Conservation (phyloP, 1,140 invertebrate genomes). For the Himalopsyche phryganea region DNA sequence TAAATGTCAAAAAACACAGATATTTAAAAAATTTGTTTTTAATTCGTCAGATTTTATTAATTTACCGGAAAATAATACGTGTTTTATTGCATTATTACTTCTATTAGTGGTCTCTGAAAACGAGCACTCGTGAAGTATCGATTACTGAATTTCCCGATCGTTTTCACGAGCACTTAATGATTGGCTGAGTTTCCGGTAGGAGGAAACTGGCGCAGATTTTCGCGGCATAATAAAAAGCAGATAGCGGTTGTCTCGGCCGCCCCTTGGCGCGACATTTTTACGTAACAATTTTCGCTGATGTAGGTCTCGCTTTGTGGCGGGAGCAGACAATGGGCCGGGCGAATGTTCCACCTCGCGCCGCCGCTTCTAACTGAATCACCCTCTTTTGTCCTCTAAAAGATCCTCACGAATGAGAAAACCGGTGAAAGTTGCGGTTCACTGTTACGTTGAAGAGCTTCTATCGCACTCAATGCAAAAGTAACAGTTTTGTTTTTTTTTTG, state of each 20-base stretch:
- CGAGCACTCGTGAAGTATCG: neutral
- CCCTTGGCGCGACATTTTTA: neutral
- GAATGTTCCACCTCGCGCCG: constrained; percentile 21
- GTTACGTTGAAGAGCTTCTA: neutral
- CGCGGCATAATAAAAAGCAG: constrained; percentile 32
- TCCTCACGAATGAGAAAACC: neutral
- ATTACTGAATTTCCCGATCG: neutral
- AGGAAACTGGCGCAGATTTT: constrained; percentile 19
- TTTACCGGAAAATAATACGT: too few species aligned
- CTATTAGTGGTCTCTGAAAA: too few species aligned
- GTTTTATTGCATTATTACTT: too few species aligned
- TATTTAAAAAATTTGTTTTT: too few species aligned
- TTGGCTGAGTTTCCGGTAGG: neutral
- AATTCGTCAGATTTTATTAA: too few species aligned
- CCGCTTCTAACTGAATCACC: neutral
- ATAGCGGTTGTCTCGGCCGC: constrained; percentile 20
- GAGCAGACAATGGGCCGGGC: constrained; percentile 25
- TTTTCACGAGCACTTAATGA: neutral
- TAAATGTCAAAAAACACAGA: too few species aligned
- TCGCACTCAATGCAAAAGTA: neutral
- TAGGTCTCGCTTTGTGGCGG: constrained; percentile 30
- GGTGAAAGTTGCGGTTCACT: neutral
- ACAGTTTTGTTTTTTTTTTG: too few species aligned
- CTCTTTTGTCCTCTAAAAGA: neutral
- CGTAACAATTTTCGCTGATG: constrained; percentile 29